These are phyloP conservation scores for Addax nasomaculatus DNA, from an alignment of 2,113 vertebrate genomes.

Conservation along the genomic window DNA sequence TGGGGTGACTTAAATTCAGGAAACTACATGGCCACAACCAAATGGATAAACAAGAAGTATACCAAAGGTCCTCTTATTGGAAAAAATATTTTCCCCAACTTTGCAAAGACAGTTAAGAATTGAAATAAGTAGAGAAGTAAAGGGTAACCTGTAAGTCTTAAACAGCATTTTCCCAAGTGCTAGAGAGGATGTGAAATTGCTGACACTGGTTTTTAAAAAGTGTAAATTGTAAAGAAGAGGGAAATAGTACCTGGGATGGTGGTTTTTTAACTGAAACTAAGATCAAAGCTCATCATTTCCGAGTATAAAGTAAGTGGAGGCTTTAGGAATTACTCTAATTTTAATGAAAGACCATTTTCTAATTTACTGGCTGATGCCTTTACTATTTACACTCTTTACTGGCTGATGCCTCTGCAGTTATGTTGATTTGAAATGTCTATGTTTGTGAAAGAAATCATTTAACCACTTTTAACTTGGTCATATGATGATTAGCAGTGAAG, in stretches of 20 bases:
- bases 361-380: not conserved
- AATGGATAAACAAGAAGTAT: not conserved
- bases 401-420: slow-evolving; percentile 28
- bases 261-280: slow-evolving; percentile 70
- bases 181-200: slow-evolving; percentile 73
- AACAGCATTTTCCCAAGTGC: slow-evolving; percentile 69
- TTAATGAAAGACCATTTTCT: slow-evolving; percentile 65
- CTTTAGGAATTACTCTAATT: slow-evolving; percentile 57
- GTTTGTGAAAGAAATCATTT: not conserved
- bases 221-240: slow-evolving; percentile 75
- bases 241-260: slow-evolving; percentile 72
- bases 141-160: slow-evolving; percentile 32
- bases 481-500: not conserved
- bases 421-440: slow-evolving; percentile 60
- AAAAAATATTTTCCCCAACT: not conserved
- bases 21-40: slow-evolving; percentile 13
- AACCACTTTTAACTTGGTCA: not conserved
- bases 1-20: not conserved
- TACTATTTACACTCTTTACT: not conserved
- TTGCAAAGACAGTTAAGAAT: not conserved
- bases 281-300: slow-evolving; percentile 68
- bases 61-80: not conserved
- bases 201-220: slow-evolving; percentile 68
- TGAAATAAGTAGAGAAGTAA: not conserved
- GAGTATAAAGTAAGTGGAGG: slow-evolving; percentile 59